phyloP scores from a whole-genome alignment of 1,140 invertebrate genomes.

The Eulimnadia texana region DNA sequence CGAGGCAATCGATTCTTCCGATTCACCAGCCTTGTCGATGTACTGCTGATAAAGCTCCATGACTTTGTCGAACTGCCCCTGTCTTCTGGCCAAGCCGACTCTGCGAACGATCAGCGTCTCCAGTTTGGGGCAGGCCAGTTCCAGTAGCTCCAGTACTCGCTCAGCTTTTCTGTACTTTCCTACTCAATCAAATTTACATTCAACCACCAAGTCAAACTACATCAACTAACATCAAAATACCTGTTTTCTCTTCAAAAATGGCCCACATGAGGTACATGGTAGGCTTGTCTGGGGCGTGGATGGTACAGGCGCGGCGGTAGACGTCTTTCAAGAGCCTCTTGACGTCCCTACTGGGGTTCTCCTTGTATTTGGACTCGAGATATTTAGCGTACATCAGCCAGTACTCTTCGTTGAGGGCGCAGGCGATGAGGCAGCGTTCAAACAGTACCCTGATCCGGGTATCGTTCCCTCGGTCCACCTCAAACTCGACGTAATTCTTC shows the following conservation, averaged over 20 bases:
- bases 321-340: conserved; percentile 48
- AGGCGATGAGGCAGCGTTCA: conserved; percentile 90
- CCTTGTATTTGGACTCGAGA: conserved; percentile 44
- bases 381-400: conserved; percentile 85
- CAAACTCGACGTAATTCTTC: conserved; percentile 90
- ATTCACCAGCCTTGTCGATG: conserved; percentile 55
- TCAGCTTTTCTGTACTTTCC: conserved; percentile 57
- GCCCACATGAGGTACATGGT: conserved; percentile 86
- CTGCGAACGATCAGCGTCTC: conserved; percentile 53
- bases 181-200: conserved; percentile 23
- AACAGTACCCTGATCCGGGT: conserved; percentile 81
- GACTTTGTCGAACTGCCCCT: conserved; percentile 57
- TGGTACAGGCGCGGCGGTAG: conserved; percentile 73
- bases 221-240: conserved; percentile 24
- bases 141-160: conserved; percentile 64
- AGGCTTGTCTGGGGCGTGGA: conserved; percentile 86
- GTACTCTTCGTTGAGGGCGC: conserved; percentile 94
- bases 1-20: conserved; percentile 22
- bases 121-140: conserved; percentile 68
- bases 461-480: conserved; percentile 73
- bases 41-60: conserved; percentile 68
- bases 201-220: background rate
- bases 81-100: conserved; percentile 72
- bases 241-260: conserved; percentile 80
- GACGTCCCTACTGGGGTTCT: conserved; percentile 24